phyloP scores from a whole-genome alignment of 2,888 invertebrate species.

The Lochmaea crataegi region DNA sequence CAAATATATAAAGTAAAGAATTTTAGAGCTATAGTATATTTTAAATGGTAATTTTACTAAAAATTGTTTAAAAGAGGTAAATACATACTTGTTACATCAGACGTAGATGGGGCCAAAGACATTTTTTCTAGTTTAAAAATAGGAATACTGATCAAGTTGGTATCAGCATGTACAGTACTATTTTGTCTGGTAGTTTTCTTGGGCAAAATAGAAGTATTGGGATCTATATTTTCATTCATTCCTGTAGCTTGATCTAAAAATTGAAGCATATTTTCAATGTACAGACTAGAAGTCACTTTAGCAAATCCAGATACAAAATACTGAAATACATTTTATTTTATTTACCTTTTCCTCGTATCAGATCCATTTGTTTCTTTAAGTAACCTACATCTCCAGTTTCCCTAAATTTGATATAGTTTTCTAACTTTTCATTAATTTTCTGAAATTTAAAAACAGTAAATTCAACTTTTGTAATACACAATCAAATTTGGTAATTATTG shows the following conservation, averaged over 20 bases:
- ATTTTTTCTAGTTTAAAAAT: conserved; percentile 8
- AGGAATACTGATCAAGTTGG: not conserved
- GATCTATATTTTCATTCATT: conserved; percentile 6
- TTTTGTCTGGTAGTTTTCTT: conserved; percentile 9
- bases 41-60: not conserved
- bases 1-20: not conserved
- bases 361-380: conserved; percentile 9
- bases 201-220: not conserved
- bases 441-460: too few species aligned
- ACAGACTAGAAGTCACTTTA: not conserved
- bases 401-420: not conserved
- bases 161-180: not conserved
- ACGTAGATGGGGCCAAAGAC: not conserved
- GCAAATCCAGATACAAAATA: too few species aligned
- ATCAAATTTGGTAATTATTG: too few species aligned
- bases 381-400: conserved; percentile 3
- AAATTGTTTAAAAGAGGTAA: not conserved
- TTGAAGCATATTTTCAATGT: too few species aligned
- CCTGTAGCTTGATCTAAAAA: not conserved
- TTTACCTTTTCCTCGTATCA: conserved; percentile 3
- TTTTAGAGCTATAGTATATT: not conserved
- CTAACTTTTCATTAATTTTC: not conserved
- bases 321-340: too few species aligned
- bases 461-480: too few species aligned
- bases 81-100: conserved; percentile 4